Conservation (phyloP, 2,113 vertebrate genomes). For the Misgurnus anguillicaudatus region DNA sequence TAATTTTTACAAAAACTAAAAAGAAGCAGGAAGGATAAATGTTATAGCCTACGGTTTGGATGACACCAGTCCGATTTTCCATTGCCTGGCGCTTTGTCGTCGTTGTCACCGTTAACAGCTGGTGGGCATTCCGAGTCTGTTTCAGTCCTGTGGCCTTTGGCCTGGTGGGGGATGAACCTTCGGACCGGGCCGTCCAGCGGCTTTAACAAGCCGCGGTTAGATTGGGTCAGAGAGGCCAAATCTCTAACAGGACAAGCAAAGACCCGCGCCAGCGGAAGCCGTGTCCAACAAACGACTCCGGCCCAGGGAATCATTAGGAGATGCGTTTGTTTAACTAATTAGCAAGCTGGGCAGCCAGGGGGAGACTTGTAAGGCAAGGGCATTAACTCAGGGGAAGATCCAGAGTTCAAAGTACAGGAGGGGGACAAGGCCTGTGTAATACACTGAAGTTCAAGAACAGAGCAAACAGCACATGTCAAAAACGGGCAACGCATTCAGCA, state of each 20-base stretch:
- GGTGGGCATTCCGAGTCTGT: slow-evolving; percentile 86
- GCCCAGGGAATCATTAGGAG: slow-evolving; percentile 83
- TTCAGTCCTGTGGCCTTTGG: slow-evolving; percentile 88
- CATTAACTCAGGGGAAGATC: slow-evolving; percentile 68
- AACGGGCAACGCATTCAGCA: slow-evolving; percentile 64
- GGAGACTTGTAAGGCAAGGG: slow-evolving; percentile 81
- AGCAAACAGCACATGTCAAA: slow-evolving; percentile 89
- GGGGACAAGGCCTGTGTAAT: slow-evolving; percentile 81
- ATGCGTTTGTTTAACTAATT: slow-evolving; percentile 98
- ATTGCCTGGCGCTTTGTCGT: slow-evolving; percentile 81
- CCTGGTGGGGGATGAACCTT: slow-evolving; percentile 79
- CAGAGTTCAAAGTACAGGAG: slow-evolving; percentile 81
- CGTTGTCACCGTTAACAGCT: slow-evolving; percentile 92
- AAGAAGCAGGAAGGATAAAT: slow-evolving; percentile 62
- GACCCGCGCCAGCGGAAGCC: slow-evolving; percentile 68
- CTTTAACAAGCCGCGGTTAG: slow-evolving; percentile 83
- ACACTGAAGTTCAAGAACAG: slow-evolving; percentile 99
- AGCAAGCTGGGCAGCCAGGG: slow-evolving; percentile 89
- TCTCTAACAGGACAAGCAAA: slow-evolving; percentile 81
- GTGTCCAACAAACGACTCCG: slow-evolving; percentile 84
- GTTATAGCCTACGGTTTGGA: slow-evolving; percentile 75
- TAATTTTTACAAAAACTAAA: slow-evolving; percentile 13
- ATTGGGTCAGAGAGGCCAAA: slow-evolving; percentile 92
- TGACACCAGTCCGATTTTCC: slow-evolving; percentile 81
- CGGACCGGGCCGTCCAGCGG: slow-evolving; percentile 86